phyloP scores from a whole-genome alignment of 2,797 vertebrate species.

The Hephaestus fuliginosus region DNA sequence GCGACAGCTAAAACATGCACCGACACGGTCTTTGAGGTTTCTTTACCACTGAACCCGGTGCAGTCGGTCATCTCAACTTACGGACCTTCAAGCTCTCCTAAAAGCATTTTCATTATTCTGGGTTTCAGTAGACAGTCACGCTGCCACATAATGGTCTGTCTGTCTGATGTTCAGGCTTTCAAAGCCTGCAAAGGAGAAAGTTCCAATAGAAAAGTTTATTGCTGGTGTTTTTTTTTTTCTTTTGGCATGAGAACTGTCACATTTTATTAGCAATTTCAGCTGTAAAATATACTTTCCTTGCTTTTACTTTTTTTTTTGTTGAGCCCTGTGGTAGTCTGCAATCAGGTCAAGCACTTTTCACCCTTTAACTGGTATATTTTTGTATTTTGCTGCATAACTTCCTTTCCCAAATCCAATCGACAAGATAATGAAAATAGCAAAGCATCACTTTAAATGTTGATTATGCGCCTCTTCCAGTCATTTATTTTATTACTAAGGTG shows the following conservation, averaged over 20 bases:
- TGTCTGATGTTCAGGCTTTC: constrained; percentile 1
- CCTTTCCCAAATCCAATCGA: neutral
- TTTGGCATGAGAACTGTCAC: neutral
- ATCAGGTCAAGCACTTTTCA: neutral
- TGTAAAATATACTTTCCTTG: neutral
- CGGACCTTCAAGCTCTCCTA: constrained; percentile 8
- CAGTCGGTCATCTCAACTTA: neutral
- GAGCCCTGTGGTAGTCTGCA: neutral
- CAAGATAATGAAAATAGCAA: neutral
- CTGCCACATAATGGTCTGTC: constrained; percentile 1
- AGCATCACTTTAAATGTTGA: neutral
- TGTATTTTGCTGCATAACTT: neutral
- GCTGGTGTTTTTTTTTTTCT: neutral
- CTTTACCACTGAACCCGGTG: neutral
- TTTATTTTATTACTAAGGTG: neutral
- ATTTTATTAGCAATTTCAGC: neutral
- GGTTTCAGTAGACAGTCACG: neutral
- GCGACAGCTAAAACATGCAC: neutral
- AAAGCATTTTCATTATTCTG: constrained; percentile 48
- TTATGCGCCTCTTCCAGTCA: neutral
- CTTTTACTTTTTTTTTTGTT: neutral
- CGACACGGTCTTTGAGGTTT: neutral
- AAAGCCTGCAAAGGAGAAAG: neutral
- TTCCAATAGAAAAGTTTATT: neutral
- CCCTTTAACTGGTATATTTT: neutral